Conservation (phyloP, 64 coral and sea anemone genomes). For the Dendronephthya gigantea region DNA sequence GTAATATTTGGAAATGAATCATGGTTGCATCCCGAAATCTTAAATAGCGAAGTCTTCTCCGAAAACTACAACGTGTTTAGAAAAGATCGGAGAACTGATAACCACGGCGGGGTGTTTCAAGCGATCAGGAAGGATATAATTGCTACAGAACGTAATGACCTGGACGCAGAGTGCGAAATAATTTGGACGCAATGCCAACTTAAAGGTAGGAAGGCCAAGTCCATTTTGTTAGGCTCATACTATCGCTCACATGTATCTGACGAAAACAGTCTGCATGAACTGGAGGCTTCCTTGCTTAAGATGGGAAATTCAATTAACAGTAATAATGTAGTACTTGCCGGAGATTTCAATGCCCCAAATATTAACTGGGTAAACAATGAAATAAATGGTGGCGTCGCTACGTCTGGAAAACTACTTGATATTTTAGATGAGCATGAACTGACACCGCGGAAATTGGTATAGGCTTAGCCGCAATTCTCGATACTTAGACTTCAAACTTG, state of each 20-base stretch:
- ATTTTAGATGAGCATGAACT: too few relatives aligned
- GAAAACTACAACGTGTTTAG: too few relatives aligned
- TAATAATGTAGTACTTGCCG: constrained; percentile 36
- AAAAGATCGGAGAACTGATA: too few relatives aligned
- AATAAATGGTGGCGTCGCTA: too few relatives aligned
- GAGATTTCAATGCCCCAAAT: constrained; percentile 44
- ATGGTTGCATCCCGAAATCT: too few relatives aligned
- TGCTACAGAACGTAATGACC: constrained; percentile 31
- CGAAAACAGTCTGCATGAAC: constrained; percentile 31
- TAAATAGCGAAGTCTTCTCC: too few relatives aligned
- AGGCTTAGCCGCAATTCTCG: too few relatives aligned
- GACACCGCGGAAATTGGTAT: too few relatives aligned
- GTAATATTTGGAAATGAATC: too few relatives aligned
- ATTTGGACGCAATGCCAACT: constrained; percentile 57
- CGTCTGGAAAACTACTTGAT: too few relatives aligned
- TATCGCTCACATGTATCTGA: constrained; percentile 30
- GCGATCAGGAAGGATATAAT: constrained; percentile 43
- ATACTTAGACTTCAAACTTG: too few relatives aligned
- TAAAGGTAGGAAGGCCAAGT: background rate
- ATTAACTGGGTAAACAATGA: constrained; percentile 27
- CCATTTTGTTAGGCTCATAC: constrained; percentile 39
- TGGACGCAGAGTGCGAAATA: constrained; percentile 46
- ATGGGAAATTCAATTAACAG: constrained; percentile 23
- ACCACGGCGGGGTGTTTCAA: too few relatives aligned
- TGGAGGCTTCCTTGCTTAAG: constrained; percentile 33